These are phyloP conservation scores for Sycophaga agraensis DNA, from an alignment of 1,140 invertebrate species.

Conservation along the genomic window DNA sequence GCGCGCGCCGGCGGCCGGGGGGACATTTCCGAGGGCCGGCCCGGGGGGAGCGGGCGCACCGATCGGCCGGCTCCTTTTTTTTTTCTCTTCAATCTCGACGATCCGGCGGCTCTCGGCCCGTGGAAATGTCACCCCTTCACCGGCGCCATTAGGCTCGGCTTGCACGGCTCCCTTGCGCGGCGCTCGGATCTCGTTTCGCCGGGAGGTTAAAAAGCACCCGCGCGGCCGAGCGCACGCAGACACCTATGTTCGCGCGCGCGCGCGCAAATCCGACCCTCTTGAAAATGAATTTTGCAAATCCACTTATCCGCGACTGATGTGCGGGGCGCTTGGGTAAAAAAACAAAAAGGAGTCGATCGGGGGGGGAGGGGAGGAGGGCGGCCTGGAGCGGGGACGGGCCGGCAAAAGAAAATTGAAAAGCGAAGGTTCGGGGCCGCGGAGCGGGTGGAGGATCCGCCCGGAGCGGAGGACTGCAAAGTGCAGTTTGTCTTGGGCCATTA, in stretches of 20 bases:
- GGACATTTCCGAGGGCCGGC: background rate
- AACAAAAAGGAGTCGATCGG: background rate
- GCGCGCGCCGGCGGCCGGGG: background rate
- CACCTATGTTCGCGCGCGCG: too few species aligned
- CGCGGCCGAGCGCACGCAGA: too few species aligned
- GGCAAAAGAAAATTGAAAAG: constrained; percentile 7
- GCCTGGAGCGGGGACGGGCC: too few species aligned
- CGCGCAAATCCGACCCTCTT: too few species aligned
- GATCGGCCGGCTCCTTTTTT: constrained; percentile 14
- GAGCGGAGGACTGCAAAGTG: constrained; percentile 29
- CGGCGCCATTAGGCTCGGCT: too few species aligned
- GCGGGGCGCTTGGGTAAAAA: too few species aligned
- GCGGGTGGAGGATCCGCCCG: constrained; percentile 4
- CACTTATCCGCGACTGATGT: too few species aligned
- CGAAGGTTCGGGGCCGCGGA: background rate
- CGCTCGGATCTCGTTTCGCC: too few species aligned
- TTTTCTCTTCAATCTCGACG: constrained; percentile 18
- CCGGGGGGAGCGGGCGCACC: background rate
- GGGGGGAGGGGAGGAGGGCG: background rate
- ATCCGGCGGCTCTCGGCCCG: background rate
- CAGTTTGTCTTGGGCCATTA: constrained; percentile 60
- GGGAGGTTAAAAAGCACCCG: too few species aligned
- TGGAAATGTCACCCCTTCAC: constrained; percentile 24
- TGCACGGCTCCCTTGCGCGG: too few species aligned
- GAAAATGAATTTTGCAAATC: too few species aligned